phyloP scores from a whole-genome alignment of 2,888 invertebrate species.

The Phasia obesa region DNA sequence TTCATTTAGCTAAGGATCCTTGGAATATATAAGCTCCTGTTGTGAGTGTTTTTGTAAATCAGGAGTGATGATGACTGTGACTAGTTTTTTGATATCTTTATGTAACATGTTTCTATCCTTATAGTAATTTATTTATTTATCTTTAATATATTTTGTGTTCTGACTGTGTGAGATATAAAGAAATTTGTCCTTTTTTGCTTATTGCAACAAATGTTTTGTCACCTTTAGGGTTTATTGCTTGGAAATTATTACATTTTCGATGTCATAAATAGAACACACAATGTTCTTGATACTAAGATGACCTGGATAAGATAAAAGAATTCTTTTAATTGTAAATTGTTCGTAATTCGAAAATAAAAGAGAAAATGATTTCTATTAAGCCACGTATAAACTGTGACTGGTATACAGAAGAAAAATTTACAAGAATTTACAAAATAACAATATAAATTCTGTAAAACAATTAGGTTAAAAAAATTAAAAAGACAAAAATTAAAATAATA shows the following conservation, averaged over 20 bases:
- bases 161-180: constrained; percentile 57
- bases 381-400: not conserved
- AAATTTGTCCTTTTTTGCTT: constrained; percentile 11
- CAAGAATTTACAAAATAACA: too few species aligned
- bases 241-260: not conserved
- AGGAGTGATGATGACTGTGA: constrained; percentile 37
- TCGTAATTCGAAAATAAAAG: not conserved
- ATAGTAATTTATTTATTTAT: not conserved
- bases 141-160: not conserved
- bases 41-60: constrained; percentile 12
- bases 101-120: not conserved
- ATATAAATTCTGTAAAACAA: too few species aligned
- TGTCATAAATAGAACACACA: constrained; percentile 49
- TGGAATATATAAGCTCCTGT: constrained; percentile 25
- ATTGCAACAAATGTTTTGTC: constrained; percentile 63
- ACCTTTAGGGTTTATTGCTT: constrained; percentile 24
- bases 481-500: too few species aligned
- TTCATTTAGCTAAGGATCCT: constrained; percentile 46
- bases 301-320: not conserved
- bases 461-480: too few species aligned
- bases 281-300: constrained; percentile 6
- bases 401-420: too few species aligned
- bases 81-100: constrained; percentile 38
- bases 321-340: not conserved
- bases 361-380: not conserved